Evolutionary conservation across 2,888 invertebrate species (phyloP).

Genomic region (Heteromyza rotundicornis): DNA sequence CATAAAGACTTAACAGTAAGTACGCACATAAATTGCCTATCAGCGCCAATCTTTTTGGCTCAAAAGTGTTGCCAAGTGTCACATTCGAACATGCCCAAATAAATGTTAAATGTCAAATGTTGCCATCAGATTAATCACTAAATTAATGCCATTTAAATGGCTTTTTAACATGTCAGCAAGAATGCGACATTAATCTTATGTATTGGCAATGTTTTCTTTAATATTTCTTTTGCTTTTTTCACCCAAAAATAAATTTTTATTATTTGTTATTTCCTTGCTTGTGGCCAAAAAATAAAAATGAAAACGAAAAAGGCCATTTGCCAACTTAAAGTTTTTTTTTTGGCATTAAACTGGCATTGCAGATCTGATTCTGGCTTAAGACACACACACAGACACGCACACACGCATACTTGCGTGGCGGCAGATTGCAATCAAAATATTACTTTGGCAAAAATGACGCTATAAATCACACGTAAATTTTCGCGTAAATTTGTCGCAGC

Average conservation of each 20-base stretch:
- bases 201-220: conserved; percentile 6
- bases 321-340: too few species aligned
- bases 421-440: conserved; percentile 22
- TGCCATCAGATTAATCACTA: conserved; percentile 33
- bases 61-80: conserved; percentile 1
- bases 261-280: too few species aligned
- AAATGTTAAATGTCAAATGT: conserved; percentile 1
- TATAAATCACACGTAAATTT: conserved; percentile 32
- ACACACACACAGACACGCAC: too few species aligned
- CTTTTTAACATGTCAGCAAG: conserved; percentile 44
- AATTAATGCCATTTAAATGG: conserved; percentile 42
- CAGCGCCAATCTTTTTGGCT: too few species aligned
- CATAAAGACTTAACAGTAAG: too few species aligned
- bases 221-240: background rate
- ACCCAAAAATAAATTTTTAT: background rate
- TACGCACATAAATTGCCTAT: too few species aligned
- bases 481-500: conserved; percentile 6
- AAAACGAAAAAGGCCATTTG: too few species aligned
- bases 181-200: conserved; percentile 41
- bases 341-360: too few species aligned
- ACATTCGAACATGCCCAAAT: background rate
- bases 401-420: too few species aligned
- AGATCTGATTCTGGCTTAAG: too few species aligned
- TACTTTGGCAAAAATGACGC: conserved; percentile 23
- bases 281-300: too few species aligned